A percentile compares a stretch with the other conserved stretches of the same genome.
Evolutionary conservation across 2,797 vertebrate species (phyloP).

Genomic region (Dicrostonyx torquatus): DNA sequence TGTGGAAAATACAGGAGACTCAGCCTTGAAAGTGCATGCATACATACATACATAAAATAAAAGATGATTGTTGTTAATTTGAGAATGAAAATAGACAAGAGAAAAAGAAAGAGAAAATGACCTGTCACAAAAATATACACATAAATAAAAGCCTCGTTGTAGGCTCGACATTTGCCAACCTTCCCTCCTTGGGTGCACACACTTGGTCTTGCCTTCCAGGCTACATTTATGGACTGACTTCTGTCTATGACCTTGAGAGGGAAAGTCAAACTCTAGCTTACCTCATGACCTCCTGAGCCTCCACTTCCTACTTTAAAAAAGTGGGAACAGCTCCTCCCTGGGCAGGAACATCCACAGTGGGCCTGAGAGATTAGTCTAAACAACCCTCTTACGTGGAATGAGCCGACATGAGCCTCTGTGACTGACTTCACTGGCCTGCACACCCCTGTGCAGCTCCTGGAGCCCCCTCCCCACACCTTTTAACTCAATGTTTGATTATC

Average conservation of each 20-base stretch:
- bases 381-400: background rate
- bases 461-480: background rate
- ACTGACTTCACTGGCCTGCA: background rate
- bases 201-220: background rate
- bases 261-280: background rate
- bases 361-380: background rate
- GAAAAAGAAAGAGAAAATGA: background rate
- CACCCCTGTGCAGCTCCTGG: background rate
- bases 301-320: background rate
- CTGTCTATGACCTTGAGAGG: conserved; percentile 31
- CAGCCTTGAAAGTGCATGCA: background rate
- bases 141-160: background rate
- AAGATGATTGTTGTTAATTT: conserved; percentile 36
- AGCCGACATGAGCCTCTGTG: background rate
- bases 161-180: background rate
- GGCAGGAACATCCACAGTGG: background rate
- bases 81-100: background rate
- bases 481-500: background rate
- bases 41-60: background rate
- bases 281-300: background rate
- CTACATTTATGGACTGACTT: background rate
- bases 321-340: background rate
- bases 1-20: background rate
- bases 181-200: background rate
- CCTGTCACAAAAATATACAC: background rate